Evolutionary conservation across 1,140 invertebrate genomes (phyloP).

Genomic region (Tetraneura akinire): DNA sequence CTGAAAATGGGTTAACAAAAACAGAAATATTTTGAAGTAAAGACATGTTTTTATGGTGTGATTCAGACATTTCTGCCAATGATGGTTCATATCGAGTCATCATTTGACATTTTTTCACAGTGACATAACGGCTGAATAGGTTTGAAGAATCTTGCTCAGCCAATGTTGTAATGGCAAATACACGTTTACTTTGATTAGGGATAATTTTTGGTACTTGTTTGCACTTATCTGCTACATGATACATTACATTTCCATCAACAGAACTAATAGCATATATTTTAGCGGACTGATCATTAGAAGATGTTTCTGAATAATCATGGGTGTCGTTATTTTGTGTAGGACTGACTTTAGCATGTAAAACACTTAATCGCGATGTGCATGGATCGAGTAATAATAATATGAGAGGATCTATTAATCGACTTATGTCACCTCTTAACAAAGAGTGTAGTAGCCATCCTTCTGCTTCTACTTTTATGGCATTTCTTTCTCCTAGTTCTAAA

Average conservation of each 20-base stretch:
- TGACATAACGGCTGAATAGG: conserved; percentile 35
- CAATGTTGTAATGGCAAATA: conserved; percentile 53
- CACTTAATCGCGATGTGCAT: conserved; percentile 80
- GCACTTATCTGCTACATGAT: conserved; percentile 66
- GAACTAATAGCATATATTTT: conserved; percentile 85
- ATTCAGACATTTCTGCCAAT: conserved; percentile 46
- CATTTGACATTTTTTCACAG: conserved; percentile 50
- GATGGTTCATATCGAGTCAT: conserved; percentile 48
- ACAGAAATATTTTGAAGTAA: conserved; percentile 62
- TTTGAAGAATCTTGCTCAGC: conserved; percentile 51
- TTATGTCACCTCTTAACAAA: conserved; percentile 75
- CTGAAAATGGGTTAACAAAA: conserved; percentile 64
- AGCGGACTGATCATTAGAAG: conserved; percentile 56
- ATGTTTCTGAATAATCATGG: conserved; percentile 32
- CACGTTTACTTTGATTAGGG: conserved; percentile 29
- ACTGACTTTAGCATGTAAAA: conserved; percentile 77
- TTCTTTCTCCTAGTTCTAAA: conserved; percentile 68
- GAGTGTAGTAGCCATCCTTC: conserved; percentile 75
- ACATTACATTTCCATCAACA: conserved; percentile 82
- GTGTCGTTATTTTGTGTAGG: conserved; percentile 60
- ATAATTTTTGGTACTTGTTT: conserved; percentile 15
- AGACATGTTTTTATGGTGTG: conserved; percentile 61
- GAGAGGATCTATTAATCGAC: conserved; percentile 77
- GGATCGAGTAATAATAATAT: conserved; percentile 78
- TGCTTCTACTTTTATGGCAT: conserved; percentile 70